A percentile compares a stretch with the other conserved stretches of the same genome.
phyloP scores from a whole-genome alignment of 2,797 vertebrate genomes.

The Lophius americanus region DNA sequence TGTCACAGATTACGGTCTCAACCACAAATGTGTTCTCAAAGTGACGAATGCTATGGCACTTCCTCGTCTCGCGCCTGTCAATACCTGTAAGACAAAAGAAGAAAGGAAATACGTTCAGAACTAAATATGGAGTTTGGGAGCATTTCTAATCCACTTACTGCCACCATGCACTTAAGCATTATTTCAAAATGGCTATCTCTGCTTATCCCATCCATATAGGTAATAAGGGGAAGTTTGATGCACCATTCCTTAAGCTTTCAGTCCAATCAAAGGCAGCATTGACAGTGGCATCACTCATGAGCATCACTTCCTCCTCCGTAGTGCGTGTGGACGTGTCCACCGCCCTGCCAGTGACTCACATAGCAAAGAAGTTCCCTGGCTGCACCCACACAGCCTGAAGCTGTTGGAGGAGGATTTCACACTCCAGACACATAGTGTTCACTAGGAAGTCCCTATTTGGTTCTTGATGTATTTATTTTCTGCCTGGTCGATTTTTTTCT shows the following conservation, averaged over 20 bases:
- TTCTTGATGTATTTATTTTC: slow-evolving; percentile 14
- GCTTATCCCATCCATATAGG: slow-evolving; percentile 56
- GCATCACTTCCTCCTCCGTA: slow-evolving; percentile 77
- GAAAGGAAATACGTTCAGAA: slow-evolving; percentile 19
- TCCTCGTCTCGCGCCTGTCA: slow-evolving; percentile 84
- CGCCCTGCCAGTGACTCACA: slow-evolving; percentile 76
- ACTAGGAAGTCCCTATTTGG: slow-evolving; percentile 65
- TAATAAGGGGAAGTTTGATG: slow-evolving; percentile 48
- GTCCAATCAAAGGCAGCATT: slow-evolving; percentile 40
- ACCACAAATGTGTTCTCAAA: slow-evolving; percentile 97
- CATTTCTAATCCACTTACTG: neutral
- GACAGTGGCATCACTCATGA: slow-evolving; percentile 42
- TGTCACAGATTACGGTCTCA: slow-evolving; percentile 91
- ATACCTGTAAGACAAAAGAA: slow-evolving; percentile 82
- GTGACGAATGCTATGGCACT: slow-evolving; percentile 91
- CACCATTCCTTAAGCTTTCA: slow-evolving; percentile 44
- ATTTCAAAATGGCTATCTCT: slow-evolving; percentile 5
- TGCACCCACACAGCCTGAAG: slow-evolving; percentile 55
- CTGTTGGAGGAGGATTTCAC: slow-evolving; percentile 36
- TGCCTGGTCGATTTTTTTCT: slow-evolving; percentile 11
- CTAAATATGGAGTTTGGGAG: slow-evolving; percentile 5
- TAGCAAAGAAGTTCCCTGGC: slow-evolving; percentile 70
- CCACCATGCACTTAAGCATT: too few species aligned
- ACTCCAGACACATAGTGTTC: slow-evolving; percentile 15
- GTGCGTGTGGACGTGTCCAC: slow-evolving; percentile 66